Evolutionary conservation across 2,888 invertebrate genomes (phyloP).

Genomic region (Torymus auratus): DNA sequence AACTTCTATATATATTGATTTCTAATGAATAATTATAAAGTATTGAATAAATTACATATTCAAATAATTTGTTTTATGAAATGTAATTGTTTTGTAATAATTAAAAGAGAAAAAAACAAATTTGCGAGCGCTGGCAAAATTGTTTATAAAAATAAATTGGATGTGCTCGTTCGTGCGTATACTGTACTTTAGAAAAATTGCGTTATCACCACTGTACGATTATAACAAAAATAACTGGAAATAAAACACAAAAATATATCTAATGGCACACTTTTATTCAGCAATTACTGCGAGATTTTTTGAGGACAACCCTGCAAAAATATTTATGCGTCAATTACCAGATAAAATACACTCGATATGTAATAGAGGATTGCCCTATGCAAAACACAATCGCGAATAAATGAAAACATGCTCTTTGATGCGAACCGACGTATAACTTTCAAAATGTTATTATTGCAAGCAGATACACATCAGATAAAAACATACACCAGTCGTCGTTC

Average conservation of each 20-base stretch:
- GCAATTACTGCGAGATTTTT: slow-evolving; percentile 41
- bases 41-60: too few species aligned
- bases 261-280: slow-evolving; percentile 23
- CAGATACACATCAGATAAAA: background rate
- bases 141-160: slow-evolving; percentile 44
- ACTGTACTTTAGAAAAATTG: background rate
- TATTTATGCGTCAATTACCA: slow-evolving; percentile 46
- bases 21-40: too few species aligned
- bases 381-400: too few species aligned
- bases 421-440: slow-evolving; percentile 15
- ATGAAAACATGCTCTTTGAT: slow-evolving; percentile 29
- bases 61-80: too few species aligned
- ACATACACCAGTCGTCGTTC: slow-evolving; percentile 22
- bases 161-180: slow-evolving; percentile 33
- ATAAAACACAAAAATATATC: background rate
- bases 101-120: background rate
- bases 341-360: slow-evolving; percentile 8
- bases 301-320: slow-evolving; percentile 44
- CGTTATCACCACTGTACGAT: slow-evolving; percentile 23
- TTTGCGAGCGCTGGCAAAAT: slow-evolving; percentile 25
- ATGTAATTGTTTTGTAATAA: too few species aligned
- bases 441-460: slow-evolving; percentile 21
- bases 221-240: background rate
- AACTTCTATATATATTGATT: too few species aligned
- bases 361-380: background rate